A percentile compares a stretch with the other conserved stretches of the same genome.
phyloP scores from a whole-genome alignment of 2,113 vertebrate genomes.

The Butorides virescens region DNA sequence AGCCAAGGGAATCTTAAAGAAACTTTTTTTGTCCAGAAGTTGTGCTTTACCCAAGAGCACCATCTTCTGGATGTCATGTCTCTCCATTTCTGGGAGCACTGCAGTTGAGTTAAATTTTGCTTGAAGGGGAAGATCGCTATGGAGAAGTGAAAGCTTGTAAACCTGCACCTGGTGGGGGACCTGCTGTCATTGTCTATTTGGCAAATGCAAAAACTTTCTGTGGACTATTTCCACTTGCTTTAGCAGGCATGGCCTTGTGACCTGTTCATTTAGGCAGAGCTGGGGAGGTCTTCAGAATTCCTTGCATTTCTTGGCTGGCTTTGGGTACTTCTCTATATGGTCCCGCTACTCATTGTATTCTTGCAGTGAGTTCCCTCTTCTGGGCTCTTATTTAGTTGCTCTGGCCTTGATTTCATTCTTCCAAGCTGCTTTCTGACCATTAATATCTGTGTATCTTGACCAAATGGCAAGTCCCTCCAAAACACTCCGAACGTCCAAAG shows the following conservation, averaged over 20 bases:
- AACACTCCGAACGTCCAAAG: not conserved
- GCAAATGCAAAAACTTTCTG: not conserved
- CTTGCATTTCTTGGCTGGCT: not conserved
- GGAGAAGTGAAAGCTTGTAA: not conserved
- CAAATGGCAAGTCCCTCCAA: not conserved
- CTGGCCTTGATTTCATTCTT: not conserved
- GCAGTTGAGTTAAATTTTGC: not conserved
- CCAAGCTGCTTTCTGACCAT: not conserved
- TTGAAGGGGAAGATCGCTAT: not conserved
- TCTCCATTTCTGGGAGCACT: not conserved
- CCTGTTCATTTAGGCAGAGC: not conserved
- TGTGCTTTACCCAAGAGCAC: conserved; percentile 49
- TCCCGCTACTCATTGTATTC: not conserved
- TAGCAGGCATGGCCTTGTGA: not conserved
- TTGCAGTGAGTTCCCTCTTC: not conserved
- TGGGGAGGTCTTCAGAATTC: not conserved
- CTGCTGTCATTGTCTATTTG: not conserved
- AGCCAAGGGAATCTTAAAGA: not conserved
- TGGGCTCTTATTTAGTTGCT: not conserved
- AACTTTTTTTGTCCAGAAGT: not conserved
- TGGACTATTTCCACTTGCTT: not conserved
- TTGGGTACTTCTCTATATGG: not conserved
- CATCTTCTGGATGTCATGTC: conserved; percentile 28
- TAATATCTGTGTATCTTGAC: not conserved
- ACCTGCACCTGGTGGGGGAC: not conserved